Evolutionary conservation across 2,888 invertebrate genomes (phyloP), one percentile per base, ranked within the genome.

Genomic region (Copidosoma aretas): DNA sequence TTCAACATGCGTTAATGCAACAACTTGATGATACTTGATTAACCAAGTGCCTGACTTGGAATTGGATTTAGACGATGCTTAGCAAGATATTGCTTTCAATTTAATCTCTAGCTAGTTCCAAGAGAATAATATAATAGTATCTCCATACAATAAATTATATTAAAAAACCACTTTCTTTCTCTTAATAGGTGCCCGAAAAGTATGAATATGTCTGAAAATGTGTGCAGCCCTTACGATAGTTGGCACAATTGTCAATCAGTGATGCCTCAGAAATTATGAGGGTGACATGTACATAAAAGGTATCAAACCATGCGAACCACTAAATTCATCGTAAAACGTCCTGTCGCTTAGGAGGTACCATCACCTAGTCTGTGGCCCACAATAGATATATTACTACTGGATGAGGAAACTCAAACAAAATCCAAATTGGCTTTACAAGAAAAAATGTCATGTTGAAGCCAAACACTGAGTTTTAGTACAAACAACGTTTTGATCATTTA

Each of bases 401-500:
- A 84, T 43, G 78, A 79, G 8, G 71, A 77, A 41, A 85, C 87
- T 8, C 80, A 76, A 69, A 67, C 79, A 17, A 84, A 84, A 64
- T 83, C 85, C 73, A 75, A 86, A 39, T 73, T 80, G 0, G 81
- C 82, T 60, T 76, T 90, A 49, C 85, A 85, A 74, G 77, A 79
- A 0, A 76, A 83, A 46, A 86, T 89, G 75, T 89, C 90, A 10
- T 87, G 84, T 73, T 79, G 92, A 10, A 76, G 78, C 70, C 84
- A 85, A 61, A 82, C 82, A 76, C 79, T 92, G 8, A 85, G 84
- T 61, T 84, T 87, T 3, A 74, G 82, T 12, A 94, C 76, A 86
- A 85, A 70, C 87, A 89, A 61, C 89, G 88, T 75, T 94, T 94
- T 84, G 90, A 92, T n/a, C 85, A 88, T 8, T 85, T 95, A 58